Percentiles rank a stretch among this genome's conserved stretches.
Evolutionary conservation across 2,888 invertebrate species (phyloP).

Genomic region (Tetramorium bicarinatum): DNA sequence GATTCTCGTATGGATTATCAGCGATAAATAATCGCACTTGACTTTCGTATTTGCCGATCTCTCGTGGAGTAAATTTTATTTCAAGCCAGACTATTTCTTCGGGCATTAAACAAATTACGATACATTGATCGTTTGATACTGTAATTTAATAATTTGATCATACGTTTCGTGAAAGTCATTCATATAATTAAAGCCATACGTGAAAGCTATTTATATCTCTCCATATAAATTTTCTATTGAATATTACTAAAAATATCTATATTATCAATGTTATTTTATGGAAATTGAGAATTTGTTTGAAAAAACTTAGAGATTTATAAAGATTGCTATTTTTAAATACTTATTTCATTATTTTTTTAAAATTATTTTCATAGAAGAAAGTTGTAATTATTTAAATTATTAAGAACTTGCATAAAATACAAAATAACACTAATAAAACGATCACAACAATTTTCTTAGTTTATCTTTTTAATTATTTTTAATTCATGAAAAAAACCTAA

Average conservation of each 20-base stretch:
- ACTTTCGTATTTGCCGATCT: conserved; percentile 75
- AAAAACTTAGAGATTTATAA: background rate
- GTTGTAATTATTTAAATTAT: background rate
- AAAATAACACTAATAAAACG: background rate
- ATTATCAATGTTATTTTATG: background rate
- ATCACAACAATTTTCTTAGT: background rate
- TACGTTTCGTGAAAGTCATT: background rate
- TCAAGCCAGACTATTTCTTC: conserved; percentile 78
- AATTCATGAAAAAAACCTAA: background rate
- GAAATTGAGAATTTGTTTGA: background rate
- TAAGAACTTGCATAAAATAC: background rate
- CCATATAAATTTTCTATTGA: background rate
- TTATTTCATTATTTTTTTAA: background rate
- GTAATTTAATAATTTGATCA: conserved; percentile 18
- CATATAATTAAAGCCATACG: background rate
- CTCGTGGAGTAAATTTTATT: conserved; percentile 82
- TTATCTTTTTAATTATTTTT: background rate
- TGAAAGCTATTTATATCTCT: background rate
- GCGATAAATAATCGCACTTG: conserved; percentile 86
- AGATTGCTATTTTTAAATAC: background rate
- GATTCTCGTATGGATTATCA: conserved; percentile 88
- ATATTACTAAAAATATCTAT: background rate
- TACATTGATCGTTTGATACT: conserved; percentile 59
- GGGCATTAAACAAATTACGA: conserved; percentile 75
- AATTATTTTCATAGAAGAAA: background rate